phyloP scores from a whole-genome alignment of 1,140 invertebrate species.

The Cherax quadricarinatus region DNA sequence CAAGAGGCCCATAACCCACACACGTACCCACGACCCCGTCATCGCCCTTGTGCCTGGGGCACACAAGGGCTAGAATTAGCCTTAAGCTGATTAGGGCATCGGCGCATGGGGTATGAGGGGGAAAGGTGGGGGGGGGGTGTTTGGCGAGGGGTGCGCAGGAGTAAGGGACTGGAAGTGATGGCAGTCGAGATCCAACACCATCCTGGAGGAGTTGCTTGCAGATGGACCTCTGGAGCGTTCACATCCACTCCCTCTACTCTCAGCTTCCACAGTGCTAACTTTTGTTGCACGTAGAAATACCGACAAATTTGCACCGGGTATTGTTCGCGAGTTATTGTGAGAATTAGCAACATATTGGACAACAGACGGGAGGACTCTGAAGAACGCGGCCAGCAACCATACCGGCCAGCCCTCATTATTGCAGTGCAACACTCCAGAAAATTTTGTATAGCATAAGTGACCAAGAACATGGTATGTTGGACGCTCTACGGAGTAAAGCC shows the following conservation, averaged over 20 bases:
- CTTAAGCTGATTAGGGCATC: background rate
- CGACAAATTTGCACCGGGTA: background rate
- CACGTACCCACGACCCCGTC: slow-evolving; percentile 20
- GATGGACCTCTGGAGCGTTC: slow-evolving; percentile 27
- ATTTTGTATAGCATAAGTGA: background rate
- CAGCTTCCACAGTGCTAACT: background rate
- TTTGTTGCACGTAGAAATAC: background rate
- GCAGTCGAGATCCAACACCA: slow-evolving; percentile 56
- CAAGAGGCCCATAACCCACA: slow-evolving; percentile 57
- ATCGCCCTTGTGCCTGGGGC: slow-evolving; percentile 22
- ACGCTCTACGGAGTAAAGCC: slow-evolving; percentile 65
- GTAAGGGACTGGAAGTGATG: slow-evolving; percentile 52
- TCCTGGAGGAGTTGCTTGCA: slow-evolving; percentile 46
- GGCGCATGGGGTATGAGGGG: background rate
- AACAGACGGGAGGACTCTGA: background rate
- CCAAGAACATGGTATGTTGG: slow-evolving; percentile 64
- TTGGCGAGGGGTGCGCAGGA: slow-evolving; percentile 30
- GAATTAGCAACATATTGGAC: background rate
- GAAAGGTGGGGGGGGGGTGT: background rate
- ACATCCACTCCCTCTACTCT: slow-evolving; percentile 1
- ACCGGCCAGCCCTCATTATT: no score
- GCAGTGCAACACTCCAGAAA: background rate
- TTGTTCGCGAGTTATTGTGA: background rate
- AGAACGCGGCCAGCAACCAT: background rate
- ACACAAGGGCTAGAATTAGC: slow-evolving; percentile 19